Conservation (phyloP, 1,140 invertebrate species). For the Anastatus disparis region DNA sequence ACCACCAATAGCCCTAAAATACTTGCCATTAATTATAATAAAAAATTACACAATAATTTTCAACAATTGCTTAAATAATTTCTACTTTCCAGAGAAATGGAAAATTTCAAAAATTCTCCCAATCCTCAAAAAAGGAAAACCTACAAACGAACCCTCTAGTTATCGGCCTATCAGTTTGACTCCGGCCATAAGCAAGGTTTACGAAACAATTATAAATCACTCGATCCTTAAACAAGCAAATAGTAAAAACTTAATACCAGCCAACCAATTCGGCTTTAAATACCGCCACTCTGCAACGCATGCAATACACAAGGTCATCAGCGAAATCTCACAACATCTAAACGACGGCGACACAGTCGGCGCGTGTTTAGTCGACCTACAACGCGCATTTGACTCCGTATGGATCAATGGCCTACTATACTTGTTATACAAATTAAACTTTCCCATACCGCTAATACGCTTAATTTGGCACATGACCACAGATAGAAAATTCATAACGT, state of each 20-base stretch:
- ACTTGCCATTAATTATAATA: neutral
- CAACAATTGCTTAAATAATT: conserved; percentile 11
- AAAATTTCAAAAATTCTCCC: conserved; percentile 16
- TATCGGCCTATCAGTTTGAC: conserved; percentile 28
- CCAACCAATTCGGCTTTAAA: conserved; percentile 30
- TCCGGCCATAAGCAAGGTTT: conserved; percentile 18
- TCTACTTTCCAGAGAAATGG: neutral
- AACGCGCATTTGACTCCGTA: conserved; percentile 48
- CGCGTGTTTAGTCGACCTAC: conserved; percentile 5
- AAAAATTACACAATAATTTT: neutral
- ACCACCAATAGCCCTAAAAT: conserved; percentile 8
- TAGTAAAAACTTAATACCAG: neutral
- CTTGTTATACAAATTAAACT: conserved; percentile 43
- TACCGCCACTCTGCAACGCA: neutral
- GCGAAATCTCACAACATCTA: conserved; percentile 1
- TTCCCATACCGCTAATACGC: conserved; percentile 43
- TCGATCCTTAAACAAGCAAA: neutral
- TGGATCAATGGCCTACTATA: conserved; percentile 50
- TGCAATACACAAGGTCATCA: conserved; percentile 32
- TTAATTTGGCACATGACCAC: neutral
- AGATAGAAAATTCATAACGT: neutral
- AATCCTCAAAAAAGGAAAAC: conserved; percentile 27
- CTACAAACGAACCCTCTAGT: neutral
- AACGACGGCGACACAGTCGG: conserved; percentile 1
- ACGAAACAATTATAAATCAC: conserved; percentile 1